Conservation (phyloP, 2,888 invertebrate species). For the Lycophotia porphyrea region DNA sequence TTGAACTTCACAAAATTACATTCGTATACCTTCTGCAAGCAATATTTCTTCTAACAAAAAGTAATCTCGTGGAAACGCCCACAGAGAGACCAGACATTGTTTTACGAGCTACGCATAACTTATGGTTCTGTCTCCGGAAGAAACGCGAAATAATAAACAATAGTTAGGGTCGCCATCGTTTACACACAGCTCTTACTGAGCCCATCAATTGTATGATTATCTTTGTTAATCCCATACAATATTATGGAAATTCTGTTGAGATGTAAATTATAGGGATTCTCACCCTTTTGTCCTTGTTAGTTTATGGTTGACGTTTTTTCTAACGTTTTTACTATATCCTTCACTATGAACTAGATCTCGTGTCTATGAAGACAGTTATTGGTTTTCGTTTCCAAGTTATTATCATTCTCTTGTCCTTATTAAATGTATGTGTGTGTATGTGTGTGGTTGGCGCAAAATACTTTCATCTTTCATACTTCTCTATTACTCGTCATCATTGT, state of each 20-base stretch:
- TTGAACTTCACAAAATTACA: constrained; percentile 47
- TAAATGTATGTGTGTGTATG: too few species aligned
- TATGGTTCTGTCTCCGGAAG: constrained; percentile 43
- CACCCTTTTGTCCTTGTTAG: constrained; percentile 4
- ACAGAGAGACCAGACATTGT: constrained; percentile 49
- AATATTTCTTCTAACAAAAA: constrained; percentile 57
- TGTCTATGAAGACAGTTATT: background rate
- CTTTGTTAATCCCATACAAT: constrained; percentile 51
- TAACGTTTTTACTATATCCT: background rate
- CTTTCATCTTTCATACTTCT: background rate
- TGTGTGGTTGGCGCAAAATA: too few species aligned
- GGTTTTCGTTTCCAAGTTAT: background rate
- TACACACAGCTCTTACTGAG: constrained; percentile 13
- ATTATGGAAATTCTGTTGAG: constrained; percentile 27
- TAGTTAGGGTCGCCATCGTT: constrained; percentile 32
- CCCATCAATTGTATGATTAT: constrained; percentile 54
- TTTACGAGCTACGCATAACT: constrained; percentile 51
- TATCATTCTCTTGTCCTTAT: too few species aligned
- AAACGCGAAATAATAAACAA: constrained; percentile 58
- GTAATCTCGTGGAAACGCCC: constrained; percentile 52
- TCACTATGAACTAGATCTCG: background rate
- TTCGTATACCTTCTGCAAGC: constrained; percentile 32
- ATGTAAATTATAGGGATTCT: constrained; percentile 5
- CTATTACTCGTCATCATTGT: background rate
- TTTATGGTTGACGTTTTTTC: constrained; percentile 11